Evolutionary conservation across 2,888 invertebrate genomes (phyloP).

Genomic region (Eupithecia inturbata): DNA sequence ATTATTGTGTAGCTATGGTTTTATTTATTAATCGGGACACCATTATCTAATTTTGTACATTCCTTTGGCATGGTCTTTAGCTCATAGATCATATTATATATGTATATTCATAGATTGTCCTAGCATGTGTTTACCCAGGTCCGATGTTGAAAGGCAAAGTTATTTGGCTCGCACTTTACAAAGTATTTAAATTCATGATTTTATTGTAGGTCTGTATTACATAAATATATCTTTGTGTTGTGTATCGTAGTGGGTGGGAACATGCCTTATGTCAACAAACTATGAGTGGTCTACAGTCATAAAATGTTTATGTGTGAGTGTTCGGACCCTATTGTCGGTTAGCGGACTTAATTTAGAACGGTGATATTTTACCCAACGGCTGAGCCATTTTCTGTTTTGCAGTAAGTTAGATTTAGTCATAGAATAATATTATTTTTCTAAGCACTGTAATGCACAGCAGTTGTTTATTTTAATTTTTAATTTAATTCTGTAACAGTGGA

Average conservation of each 20-base stretch:
- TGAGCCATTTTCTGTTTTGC: conserved; percentile 15
- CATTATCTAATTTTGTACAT: not conserved
- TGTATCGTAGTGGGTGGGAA: conserved; percentile 18
- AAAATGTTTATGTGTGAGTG: conserved; percentile 50
- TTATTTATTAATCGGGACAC: not conserved
- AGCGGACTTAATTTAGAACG: conserved; percentile 68
- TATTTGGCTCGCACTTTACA: not conserved
- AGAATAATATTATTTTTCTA: not conserved
- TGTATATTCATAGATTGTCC: no score
- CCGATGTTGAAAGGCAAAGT: not conserved
- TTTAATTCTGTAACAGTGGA: not conserved
- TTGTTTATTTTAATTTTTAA: not conserved
- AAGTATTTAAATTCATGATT: not conserved
- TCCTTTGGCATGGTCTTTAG: not conserved
- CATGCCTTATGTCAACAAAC: conserved; percentile 72
- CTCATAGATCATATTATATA: no score
- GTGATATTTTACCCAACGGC: conserved; percentile 64
- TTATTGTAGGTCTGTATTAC: not conserved
- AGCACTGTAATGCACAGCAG: not conserved
- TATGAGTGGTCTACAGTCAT: conserved; percentile 60
- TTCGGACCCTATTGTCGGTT: conserved; percentile 61
- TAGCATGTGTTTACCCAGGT: not conserved
- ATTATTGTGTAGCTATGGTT: not conserved
- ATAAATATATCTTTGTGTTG: not conserved
- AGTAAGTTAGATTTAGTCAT: not conserved